Evolutionary conservation across 2,797 vertebrate genomes (phyloP), one percentile per base, ranked within the genome.

Genomic region (Micrastur ruficollis): DNA sequence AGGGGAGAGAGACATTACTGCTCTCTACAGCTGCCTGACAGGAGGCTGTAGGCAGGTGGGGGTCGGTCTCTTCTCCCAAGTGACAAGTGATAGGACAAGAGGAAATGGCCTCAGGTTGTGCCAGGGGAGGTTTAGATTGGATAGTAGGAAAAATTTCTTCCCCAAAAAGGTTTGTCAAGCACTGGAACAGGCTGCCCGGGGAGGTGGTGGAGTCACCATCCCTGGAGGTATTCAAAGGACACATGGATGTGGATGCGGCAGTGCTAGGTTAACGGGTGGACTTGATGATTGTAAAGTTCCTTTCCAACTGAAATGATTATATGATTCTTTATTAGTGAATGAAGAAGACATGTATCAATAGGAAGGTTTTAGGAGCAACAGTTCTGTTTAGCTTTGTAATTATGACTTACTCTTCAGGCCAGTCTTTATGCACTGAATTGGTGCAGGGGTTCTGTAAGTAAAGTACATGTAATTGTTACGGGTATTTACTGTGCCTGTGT

Each of bases 401-500:
- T 95, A 31, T 58, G 27, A 25, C 1, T n/a, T 76, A 5, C 1
- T 72, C 25, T 29, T 89, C 8, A 26, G 55, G 9, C 18, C 16
- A 27, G 11, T 49, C 38, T 44, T 63, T 52, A 14, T 31, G 36
- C 8, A 6, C 32, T 58, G 12, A 42, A 12, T 49, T 68, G 50
- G 20, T 32, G 16, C 58, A 49, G 29, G 32, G 8, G 10, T 63
- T 56, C 19, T 81, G 16, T n/a, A 36, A 21, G 36, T 36, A 59
- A 31, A 87, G 29, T 5, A 11, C 6, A 1, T 34, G 10, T 31
- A 4, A 14, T 27, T 56, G 59, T 38, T 38, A 5, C 0, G 1
- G 23, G 10, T 55, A 2, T 20, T 44, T 32, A 6, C 0, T 32
- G 12, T 32, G 22, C 14, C 12, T 49, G 59, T 71, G 19, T 46